Conservation (phyloP, 2,888 invertebrate species). For the Coleophora flavipennella region DNA sequence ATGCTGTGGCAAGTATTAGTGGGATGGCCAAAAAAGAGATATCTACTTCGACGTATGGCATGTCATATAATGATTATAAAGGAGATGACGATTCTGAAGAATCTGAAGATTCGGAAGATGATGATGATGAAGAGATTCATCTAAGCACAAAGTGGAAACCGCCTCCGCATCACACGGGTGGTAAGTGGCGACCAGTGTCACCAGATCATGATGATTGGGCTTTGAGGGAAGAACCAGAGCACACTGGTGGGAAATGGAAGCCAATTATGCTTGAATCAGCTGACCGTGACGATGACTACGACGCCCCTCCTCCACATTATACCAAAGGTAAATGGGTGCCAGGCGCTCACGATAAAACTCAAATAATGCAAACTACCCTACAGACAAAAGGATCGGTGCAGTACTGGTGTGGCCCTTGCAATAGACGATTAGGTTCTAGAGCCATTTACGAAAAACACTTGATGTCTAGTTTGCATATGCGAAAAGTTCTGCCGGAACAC, state of each 20-base stretch:
- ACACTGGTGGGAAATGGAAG: slow-evolving; percentile 78
- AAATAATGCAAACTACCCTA: slow-evolving; percentile 66
- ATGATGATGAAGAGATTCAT: slow-evolving; percentile 63
- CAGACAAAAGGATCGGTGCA: slow-evolving; percentile 70
- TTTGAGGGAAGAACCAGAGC: slow-evolving; percentile 54
- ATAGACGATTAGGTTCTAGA: slow-evolving; percentile 81
- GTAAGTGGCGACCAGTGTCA: slow-evolving; percentile 60
- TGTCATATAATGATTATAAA: slow-evolving; percentile 55
- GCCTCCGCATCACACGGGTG: slow-evolving; percentile 60
- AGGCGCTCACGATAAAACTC: slow-evolving; percentile 70
- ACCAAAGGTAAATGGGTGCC: slow-evolving; percentile 90
- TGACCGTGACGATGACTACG: slow-evolving; percentile 64
- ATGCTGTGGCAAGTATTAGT: slow-evolving; percentile 77
- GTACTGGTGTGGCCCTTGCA: slow-evolving; percentile 88
- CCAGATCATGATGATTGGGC: slow-evolving; percentile 74
- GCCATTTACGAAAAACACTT: slow-evolving; percentile 84
- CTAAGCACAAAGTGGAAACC: slow-evolving; percentile 84
- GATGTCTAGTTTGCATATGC: slow-evolving; percentile 80
- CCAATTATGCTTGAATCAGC: slow-evolving; percentile 48
- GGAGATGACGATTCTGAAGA: slow-evolving; percentile 64
- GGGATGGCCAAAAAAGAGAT: slow-evolving; percentile 69
- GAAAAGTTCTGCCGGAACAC: slow-evolving; percentile 76
- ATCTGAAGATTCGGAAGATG: slow-evolving; percentile 73
- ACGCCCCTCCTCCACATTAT: slow-evolving; percentile 77
- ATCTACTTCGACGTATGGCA: slow-evolving; percentile 42